Percentiles rank a stretch among this genome's conserved stretches.
Conservation (phyloP, 1,140 invertebrate species). For the Chrysomallon squamiferum region DNA sequence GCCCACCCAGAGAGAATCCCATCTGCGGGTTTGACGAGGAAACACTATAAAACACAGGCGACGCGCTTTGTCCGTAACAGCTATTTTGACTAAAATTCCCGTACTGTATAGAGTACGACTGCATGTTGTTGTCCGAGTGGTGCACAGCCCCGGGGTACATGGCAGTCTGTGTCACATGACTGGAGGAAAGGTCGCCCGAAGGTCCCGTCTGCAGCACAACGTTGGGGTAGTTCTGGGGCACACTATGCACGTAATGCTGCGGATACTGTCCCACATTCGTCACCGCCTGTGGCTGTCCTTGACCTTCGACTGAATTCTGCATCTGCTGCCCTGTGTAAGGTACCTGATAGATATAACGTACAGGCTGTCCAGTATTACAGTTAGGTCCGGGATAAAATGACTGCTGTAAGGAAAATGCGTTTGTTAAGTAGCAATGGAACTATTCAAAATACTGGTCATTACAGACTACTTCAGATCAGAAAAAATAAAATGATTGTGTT, state of each 20-base stretch:
- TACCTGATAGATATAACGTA: constrained; percentile 4
- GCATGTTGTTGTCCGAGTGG: neutral
- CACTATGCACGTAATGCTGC: neutral
- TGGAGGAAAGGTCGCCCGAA: neutral
- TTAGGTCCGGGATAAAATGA: neutral
- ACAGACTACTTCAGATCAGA: neutral
- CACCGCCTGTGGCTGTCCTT: neutral
- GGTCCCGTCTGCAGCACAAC: neutral
- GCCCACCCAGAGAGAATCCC: neutral
- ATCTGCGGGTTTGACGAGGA: neutral
- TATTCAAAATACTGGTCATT: neutral
- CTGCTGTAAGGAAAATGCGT: neutral
- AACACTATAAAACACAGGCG: constrained; percentile 3
- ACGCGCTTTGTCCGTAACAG: neutral
- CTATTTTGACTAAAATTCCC: neutral
- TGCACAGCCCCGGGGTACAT: neutral
- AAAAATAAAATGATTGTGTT: neutral
- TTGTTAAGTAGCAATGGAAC: neutral
- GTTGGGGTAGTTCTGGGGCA: neutral
- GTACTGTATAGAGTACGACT: constrained; percentile 5
- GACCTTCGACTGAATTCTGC: neutral
- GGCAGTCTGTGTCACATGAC: neutral
- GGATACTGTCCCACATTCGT: neutral
- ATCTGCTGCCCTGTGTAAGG: constrained; percentile 1
- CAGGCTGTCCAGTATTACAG: neutral